These are phyloP conservation scores for Melitaea cinxia DNA, from an alignment of 1,140 invertebrate genomes.

Conservation along the genomic window DNA sequence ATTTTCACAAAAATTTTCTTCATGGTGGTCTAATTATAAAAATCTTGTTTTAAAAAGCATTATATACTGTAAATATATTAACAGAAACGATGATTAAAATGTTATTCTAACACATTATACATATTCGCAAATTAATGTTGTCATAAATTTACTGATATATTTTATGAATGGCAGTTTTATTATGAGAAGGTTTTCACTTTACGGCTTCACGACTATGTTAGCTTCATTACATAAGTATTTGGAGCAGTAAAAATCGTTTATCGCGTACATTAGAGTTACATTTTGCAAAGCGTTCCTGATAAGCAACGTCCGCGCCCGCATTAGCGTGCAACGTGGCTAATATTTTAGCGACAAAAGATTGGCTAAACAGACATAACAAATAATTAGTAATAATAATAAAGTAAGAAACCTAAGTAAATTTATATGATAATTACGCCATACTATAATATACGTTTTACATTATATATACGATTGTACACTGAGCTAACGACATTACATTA, in stretches of 20 bases:
- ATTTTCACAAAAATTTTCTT: too few relatives aligned
- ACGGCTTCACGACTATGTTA: conserved; percentile 31
- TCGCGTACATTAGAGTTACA: conserved; percentile 47
- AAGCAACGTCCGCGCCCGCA: conserved; percentile 51
- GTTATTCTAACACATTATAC: not conserved
- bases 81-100: too few relatives aligned
- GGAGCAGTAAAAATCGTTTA: conserved; percentile 61
- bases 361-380: not conserved
- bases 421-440: not conserved
- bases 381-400: not conserved
- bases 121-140: conserved; percentile 7
- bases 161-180: conserved; percentile 25
- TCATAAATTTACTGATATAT: conserved; percentile 11
- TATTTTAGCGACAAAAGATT: conserved; percentile 15
- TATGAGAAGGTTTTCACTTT: conserved; percentile 25
- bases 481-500: not conserved
- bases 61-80: too few relatives aligned
- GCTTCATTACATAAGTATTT: conserved; percentile 61
- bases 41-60: too few relatives aligned
- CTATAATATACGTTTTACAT: too few relatives aligned
- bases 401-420: not conserved
- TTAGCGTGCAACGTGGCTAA: conserved; percentile 23
- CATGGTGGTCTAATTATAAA: too few relatives aligned
- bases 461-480: not conserved
- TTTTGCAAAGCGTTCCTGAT: conserved; percentile 48